phyloP scores from a whole-genome alignment of 2,888 invertebrate genomes.

The Acronicta alni region DNA sequence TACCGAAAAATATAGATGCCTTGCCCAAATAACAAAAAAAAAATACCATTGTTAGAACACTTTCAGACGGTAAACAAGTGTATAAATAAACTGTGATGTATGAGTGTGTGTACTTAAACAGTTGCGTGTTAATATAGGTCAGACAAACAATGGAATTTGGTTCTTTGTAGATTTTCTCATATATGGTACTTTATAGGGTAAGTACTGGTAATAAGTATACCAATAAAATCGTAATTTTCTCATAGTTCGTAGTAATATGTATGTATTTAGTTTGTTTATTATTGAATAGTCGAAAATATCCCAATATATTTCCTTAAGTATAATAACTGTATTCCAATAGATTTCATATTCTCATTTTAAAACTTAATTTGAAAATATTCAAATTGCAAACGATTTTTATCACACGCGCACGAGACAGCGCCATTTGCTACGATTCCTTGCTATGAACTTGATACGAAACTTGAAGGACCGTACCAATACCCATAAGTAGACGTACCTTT shows the following conservation, averaged over 20 bases:
- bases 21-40: conserved; percentile 9
- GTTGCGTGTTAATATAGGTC: conserved; percentile 27
- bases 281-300: too few species aligned
- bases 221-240: background rate
- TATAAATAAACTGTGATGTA: conserved; percentile 36
- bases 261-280: background rate
- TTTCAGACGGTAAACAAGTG: conserved; percentile 33
- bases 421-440: too few species aligned
- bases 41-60: background rate
- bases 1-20: conserved; percentile 3
- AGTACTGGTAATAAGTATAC: conserved; percentile 1
- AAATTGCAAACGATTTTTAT: too few species aligned
- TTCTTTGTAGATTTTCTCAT: conserved; percentile 19
- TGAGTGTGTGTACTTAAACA: conserved; percentile 2
- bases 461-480: background rate
- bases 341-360: too few species aligned
- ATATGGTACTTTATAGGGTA: conserved; percentile 4
- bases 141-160: conserved; percentile 19
- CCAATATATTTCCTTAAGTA: too few species aligned
- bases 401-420: too few species aligned
- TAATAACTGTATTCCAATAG: too few species aligned
- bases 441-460: too few species aligned
- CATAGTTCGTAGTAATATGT: background rate
- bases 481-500: too few species aligned
- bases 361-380: too few species aligned